Evolutionary conservation across 1,140 invertebrate species (phyloP), one percentile per base, ranked within the genome.

Genomic region (Zaprionus taronus): DNA sequence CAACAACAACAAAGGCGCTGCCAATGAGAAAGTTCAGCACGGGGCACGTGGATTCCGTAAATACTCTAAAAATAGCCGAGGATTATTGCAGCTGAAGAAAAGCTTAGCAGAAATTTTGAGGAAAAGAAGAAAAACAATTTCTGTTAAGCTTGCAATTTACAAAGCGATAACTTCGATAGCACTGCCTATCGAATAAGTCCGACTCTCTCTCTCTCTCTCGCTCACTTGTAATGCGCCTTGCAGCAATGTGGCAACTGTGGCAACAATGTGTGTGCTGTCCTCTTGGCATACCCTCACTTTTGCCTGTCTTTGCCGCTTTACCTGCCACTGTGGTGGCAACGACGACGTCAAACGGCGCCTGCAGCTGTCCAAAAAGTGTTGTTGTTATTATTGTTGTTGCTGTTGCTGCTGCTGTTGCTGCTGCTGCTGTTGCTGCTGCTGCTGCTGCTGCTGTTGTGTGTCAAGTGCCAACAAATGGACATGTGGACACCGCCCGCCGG

Each of bases 391-490:
- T 51, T 34, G 55, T 22, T 83, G 72, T 41, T 77, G 72, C n/a
- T n/a, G n/a, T n/a, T n/a, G n/a, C n/a, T n/a, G n/a, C n/a, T n/a
- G n/a, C n/a, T n/a, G n/a, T n/a, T n/a, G n/a, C n/a, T n/a, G n/a
- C 34, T 69, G 81, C 24, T 68, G 47, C n/a, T 66, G 78, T 5
- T 84, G 73, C 17, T 66, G 70, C 7, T 84, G 82, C 53, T 77
- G 72, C 26, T 79, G 66, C 26, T 51, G 65, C 47, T 77, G 70
- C 61, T 68, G 80, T 69, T 82, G 79, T 85, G 69, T 89, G 84
- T 90, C 84, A 90, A 89, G 84, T 89, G 85, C 66, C 84, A 89
- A 83, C 79, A 77, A 83, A 66, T 84, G 84, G 84, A 89, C 81
- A 87, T 79, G 73, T 73, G 81, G 79, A 79, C 85, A 76, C 17